phyloP scores from a whole-genome alignment of 2,113 vertebrate species.

The Apodemus speciosus region DNA sequence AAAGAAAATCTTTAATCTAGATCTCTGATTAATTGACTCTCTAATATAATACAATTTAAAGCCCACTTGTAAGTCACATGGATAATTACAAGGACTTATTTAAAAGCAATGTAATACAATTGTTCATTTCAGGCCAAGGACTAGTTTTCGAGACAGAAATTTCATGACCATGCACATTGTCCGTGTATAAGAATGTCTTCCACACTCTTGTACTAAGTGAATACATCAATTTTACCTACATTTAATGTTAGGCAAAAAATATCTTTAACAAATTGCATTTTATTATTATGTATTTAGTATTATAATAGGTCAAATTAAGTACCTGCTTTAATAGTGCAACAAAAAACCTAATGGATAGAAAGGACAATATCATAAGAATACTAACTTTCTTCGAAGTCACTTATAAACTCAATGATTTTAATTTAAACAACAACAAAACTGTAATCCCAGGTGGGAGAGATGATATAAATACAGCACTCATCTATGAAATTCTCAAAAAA shows the following conservation, averaged over 20 bases:
- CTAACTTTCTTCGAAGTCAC: neutral
- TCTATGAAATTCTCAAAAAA: neutral
- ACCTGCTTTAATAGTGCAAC: neutral
- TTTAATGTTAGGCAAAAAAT: neutral
- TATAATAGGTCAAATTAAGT: neutral
- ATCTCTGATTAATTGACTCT: neutral
- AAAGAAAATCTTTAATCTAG: neutral
- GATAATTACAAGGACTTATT: neutral
- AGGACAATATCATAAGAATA: neutral
- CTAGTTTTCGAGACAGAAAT: neutral
- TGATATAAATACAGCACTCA: neutral
- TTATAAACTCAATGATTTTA: constrained; percentile 29
- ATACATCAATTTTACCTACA: neutral
- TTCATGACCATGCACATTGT: neutral
- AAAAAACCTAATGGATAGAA: neutral
- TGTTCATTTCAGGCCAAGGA: neutral
- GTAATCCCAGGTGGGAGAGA: neutral
- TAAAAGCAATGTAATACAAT: neutral
- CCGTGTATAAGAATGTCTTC: neutral
- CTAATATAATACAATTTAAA: neutral
- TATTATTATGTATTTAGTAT: constrained; percentile 9
- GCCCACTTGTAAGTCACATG: neutral
- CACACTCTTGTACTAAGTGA: neutral
- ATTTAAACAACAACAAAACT: neutral
- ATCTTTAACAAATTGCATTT: neutral